Evolutionary conservation across 1,140 invertebrate species (phyloP).

Genomic region (Rhopalosiphum padi): DNA sequence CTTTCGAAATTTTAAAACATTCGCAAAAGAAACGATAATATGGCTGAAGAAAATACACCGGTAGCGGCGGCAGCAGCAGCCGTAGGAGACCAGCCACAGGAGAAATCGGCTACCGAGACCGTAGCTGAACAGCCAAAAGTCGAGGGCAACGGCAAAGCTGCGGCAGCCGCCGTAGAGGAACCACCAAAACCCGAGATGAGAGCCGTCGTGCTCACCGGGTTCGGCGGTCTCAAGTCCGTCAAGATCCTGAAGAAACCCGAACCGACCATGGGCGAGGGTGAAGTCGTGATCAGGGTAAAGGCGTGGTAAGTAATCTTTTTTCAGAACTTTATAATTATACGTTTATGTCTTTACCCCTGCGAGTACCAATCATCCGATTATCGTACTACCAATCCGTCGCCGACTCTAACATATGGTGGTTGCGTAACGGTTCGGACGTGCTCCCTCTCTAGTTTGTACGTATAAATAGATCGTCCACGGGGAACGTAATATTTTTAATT

Average conservation of each 20-base stretch:
- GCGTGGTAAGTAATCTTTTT: conserved; percentile 75
- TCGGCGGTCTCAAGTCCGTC: conserved; percentile 83
- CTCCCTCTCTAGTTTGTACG: neutral
- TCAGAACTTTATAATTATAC: neutral
- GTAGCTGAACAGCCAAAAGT: conserved; percentile 62
- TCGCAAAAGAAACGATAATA: neutral
- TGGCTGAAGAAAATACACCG: conserved; percentile 48
- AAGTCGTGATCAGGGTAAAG: conserved; percentile 83
- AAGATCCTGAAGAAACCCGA: conserved; percentile 82
- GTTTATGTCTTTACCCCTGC: neutral
- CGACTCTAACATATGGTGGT: conserved; percentile 52
- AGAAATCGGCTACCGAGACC: conserved; percentile 62
- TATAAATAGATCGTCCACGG: neutral
- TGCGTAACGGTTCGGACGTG: neutral
- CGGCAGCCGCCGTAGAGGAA: conserved; percentile 63
- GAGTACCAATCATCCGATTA: neutral
- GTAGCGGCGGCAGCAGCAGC: conserved; percentile 48
- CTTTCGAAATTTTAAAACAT: neutral
- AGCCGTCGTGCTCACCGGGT: conserved; percentile 80
- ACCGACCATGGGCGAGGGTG: conserved; percentile 75
- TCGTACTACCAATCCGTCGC: no score
- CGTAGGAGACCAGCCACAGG: conserved; percentile 61
- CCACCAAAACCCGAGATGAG: conserved; percentile 80
- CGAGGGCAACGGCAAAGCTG: conserved; percentile 68
- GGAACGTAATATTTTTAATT: neutral